Evolutionary conservation across 2,888 invertebrate genomes (phyloP), one percentile per base, ranked within the genome.

Genomic region (Drosophila glabriapex): DNA sequence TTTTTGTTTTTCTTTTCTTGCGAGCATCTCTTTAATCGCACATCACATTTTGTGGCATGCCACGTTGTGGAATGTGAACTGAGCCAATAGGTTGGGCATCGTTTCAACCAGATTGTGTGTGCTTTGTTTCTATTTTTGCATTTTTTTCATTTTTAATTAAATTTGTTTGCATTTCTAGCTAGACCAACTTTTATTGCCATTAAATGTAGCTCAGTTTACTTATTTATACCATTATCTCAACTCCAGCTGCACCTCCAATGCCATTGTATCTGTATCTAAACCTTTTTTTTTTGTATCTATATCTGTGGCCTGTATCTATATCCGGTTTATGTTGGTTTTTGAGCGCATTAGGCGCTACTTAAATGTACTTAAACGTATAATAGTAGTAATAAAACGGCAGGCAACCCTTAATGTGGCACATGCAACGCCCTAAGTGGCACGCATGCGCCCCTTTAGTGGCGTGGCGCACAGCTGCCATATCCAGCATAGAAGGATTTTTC

Each of bases 301-400:
- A 33, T 67, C 46, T 31, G 35, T 22, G 37, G 60, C 31, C 19
- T 61, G 59, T 62, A 59, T 37, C 33, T 67, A 19, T 61, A 78
- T 65, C 66, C 68, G 70, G 58, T 41, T 68, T 64, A n/a, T 61
- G 58, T 37, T 22, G 28, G 73, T 68, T 78, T 46, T 76, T 81
- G 78, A 86, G 89, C 74, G 84, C 71, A 85, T 88, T 90, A 81
- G 70, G 58, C 46, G 52, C 68, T 69, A 73, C 73, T 85, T 72
- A 80, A 85, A 78, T 53, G 69, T 65, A 73, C 68, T 68, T 76
- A 73, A 64, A 63, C 65, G 59, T 52, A 68, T 69, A 53, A 62
- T 62, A 53, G 25, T 28, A n/a, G 39, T 56, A 37, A 39, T 43
- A 43, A 53, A 64, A 71, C 35, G 25, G 19, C 55, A 28, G 55